Base-by-base conservation (phyloP, 2,888 invertebrate species). In the Onchidella celtica region DNA sequence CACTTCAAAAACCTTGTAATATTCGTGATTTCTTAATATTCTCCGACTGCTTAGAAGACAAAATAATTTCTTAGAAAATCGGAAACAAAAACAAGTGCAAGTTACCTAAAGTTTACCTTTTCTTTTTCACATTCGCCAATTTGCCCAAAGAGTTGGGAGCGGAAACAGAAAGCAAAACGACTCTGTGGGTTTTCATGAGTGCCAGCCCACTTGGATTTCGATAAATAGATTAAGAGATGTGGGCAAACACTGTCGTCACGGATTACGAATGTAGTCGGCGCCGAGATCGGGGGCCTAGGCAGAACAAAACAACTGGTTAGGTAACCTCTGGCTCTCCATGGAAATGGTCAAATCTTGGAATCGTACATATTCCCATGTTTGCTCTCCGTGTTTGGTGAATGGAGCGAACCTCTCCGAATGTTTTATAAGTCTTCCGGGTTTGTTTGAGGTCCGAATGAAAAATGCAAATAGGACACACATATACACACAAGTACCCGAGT, bases 361-460 rank as follows among this genome's bases (percentile, higher is more conserved):
- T 65, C 65, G 65, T 65, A 65, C 65, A 65, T 65, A 32, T 65
- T 65, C 65, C 65, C 27, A 32, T 65, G 65, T 65, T 65, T 24
- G 32, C 65, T 3, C 27, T 29, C 65, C 65, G 65, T 65, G 65
- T 65, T 65, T 65, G 27, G 65, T 29, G 65, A 24, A 32, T 11
- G 65, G 65, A 17, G 65, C 65, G 17, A 3, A 32, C 29, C 27
- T 27, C 65, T 65, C 65, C 65, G 14, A 21, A 32, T 9, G 65
- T 65, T 65, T 65, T 65, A 32, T 65, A 65, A 65, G 65, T 65
- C 65, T 65, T 65, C 65, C 65, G 65, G 65, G n/a, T 32, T 2
- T 65, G 65, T 65, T 65, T 65, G 65, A 32, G 65, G 29, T 29
- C 29, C 65, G 27, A 29, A 65, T 65, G 65, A 65, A 65, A 65